phyloP scores from a whole-genome alignment of 2,888 invertebrate genomes.

The Chaitophorus viminalis region DNA sequence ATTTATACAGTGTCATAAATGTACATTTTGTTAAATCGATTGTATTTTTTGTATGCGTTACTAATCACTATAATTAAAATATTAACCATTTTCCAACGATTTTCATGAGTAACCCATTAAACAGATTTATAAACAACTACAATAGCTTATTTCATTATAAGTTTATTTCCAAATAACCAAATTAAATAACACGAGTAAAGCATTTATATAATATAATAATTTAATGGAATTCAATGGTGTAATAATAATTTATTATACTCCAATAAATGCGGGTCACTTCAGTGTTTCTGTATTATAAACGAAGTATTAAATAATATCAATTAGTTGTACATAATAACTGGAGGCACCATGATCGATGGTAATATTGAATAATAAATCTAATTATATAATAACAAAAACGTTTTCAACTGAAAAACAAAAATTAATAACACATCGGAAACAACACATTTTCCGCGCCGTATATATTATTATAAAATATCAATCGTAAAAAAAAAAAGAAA shows the following conservation, averaged over 20 bases:
- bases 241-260: not conserved
- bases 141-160: not conserved
- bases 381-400: slow-evolving; percentile 27
- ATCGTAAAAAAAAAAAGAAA: slow-evolving; percentile 28
- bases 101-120: no score
- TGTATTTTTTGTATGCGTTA: no score
- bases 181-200: slow-evolving; percentile 32
- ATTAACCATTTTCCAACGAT: no score
- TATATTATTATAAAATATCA: slow-evolving; percentile 29
- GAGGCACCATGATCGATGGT: slow-evolving; percentile 15
- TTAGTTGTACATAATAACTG: slow-evolving; percentile 38
- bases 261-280: slow-evolving; percentile 27
- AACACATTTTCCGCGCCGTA: not conserved
- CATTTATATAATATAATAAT: slow-evolving; percentile 39
- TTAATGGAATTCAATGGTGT: slow-evolving; percentile 16
- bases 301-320: slow-evolving; percentile 30
- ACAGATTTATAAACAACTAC: no score
- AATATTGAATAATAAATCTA: slow-evolving; percentile 23
- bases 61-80: no score
- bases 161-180: slow-evolving; percentile 45
- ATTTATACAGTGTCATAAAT: no score
- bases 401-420: slow-evolving; percentile 16
- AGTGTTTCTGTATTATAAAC: slow-evolving; percentile 3
- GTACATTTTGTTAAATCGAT: no score
- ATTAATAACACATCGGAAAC: not conserved